Percentiles rank a stretch among this genome's conserved stretches.
These are phyloP conservation scores for Heterodera filipjevi DNA, from an alignment of 2,888 invertebrate genomes.

Conservation along the genomic window DNA sequence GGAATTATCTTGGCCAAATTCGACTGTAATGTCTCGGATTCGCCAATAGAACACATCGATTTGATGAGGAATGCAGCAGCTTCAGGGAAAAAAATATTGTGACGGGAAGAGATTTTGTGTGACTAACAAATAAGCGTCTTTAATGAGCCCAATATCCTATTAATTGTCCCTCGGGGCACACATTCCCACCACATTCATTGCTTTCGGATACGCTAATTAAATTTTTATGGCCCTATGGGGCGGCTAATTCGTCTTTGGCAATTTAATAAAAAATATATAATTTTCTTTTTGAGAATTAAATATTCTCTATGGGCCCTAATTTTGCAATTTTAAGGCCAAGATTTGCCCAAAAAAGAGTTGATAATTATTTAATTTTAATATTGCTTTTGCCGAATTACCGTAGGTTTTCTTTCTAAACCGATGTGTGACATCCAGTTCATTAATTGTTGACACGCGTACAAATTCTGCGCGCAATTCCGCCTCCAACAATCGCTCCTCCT, in stretches of 20 bases:
- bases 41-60: neutral
- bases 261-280: neutral
- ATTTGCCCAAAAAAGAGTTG: neutral
- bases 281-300: too few relatives aligned
- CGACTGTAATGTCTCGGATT: too few relatives aligned
- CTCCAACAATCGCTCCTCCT: slow-evolving; percentile 36
- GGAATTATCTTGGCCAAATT: too few relatives aligned
- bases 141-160: slow-evolving; percentile 4
- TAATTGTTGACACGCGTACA: slow-evolving; percentile 32
- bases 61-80: neutral
- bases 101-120: neutral
- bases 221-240: neutral
- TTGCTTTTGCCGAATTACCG: slow-evolving; percentile 5
- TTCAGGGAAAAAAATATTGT: neutral
- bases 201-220: neutral
- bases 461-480: slow-evolving; percentile 40
- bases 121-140: neutral
- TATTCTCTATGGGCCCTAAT: too few relatives aligned
- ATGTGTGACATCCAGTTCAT: slow-evolving; percentile 31
- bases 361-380: neutral
- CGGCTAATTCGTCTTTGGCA: neutral
- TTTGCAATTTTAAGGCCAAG: neutral
- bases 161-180: neutral
- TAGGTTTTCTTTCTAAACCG: slow-evolving; percentile 31
- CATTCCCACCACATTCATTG: slow-evolving; percentile 9